These are phyloP conservation scores for Drosophila kuntzei DNA, from an alignment of 2,888 invertebrate genomes.

Conservation along the genomic window DNA sequence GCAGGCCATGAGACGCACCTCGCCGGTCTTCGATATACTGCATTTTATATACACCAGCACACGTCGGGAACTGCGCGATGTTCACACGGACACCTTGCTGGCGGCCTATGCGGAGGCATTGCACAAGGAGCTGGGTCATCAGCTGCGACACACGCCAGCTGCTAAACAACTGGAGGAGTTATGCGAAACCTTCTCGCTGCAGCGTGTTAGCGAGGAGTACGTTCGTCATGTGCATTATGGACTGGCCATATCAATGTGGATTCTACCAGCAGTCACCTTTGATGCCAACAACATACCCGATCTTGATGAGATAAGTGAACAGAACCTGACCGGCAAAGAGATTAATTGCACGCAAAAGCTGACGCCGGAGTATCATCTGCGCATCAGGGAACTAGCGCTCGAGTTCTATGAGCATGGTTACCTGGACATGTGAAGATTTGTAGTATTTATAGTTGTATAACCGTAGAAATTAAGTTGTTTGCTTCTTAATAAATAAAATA, in stretches of 20 bases:
- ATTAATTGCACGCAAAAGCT: constrained; percentile 82
- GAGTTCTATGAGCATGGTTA: constrained; percentile 84
- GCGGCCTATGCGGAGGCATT: constrained; percentile 78
- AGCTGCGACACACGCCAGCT: constrained; percentile 58
- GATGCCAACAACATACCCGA: constrained; percentile 83
- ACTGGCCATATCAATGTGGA: constrained; percentile 83
- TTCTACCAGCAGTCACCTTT: constrained; percentile 84
- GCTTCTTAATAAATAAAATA: constrained; percentile 32
- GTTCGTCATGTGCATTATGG: constrained; percentile 82
- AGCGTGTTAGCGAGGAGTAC: constrained; percentile 81
- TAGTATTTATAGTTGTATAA: constrained; percentile 40
- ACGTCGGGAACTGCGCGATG: constrained; percentile 77
- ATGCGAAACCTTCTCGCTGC: constrained; percentile 72
- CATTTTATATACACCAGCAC: constrained; percentile 85
- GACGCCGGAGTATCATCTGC: constrained; percentile 83
- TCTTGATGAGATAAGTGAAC: constrained; percentile 82
- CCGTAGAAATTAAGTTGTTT: constrained; percentile 20
- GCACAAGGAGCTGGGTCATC: constrained; percentile 68
- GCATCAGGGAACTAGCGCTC: constrained; percentile 81
- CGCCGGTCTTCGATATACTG: constrained; percentile 83
- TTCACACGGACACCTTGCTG: constrained; percentile 75
- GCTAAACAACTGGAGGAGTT: constrained; percentile 58
- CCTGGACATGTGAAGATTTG: constrained; percentile 50
- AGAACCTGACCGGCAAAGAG: constrained; percentile 73
- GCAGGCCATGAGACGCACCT: constrained; percentile 84